Evolutionary conservation across 2,797 vertebrate species (phyloP).

Genomic region (Tachyglossus aculeatus): DNA sequence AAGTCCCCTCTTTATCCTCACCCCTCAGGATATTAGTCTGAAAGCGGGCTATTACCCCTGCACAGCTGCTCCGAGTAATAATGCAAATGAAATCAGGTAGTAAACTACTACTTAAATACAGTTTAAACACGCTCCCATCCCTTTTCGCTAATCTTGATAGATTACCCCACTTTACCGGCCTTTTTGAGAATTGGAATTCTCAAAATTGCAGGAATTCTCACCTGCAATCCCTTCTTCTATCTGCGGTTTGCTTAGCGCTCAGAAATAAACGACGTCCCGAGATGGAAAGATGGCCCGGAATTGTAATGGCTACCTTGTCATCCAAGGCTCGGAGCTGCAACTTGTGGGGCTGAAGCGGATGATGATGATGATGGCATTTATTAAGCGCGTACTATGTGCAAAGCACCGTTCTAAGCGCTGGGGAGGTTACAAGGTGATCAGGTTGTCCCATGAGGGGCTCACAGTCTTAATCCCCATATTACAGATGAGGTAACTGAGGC

Average conservation of each 20-base stretch:
- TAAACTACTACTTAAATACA: conserved; percentile 30
- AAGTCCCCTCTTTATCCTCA: conserved; percentile 32
- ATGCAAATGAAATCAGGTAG: conserved; percentile 37
- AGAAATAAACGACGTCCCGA: conserved; percentile 14
- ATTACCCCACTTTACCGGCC: conserved; percentile 9
- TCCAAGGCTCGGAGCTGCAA: too few relatives aligned
- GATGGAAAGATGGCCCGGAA: conserved; percentile 10
- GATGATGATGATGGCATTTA: too few relatives aligned
- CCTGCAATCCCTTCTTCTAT: conserved; percentile 7
- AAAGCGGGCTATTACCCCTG: conserved; percentile 35
- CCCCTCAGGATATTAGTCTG: conserved; percentile 4
- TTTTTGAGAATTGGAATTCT: background rate
- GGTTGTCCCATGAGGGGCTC: too few relatives aligned
- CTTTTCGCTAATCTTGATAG: conserved; percentile 30
- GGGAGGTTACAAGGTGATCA: too few relatives aligned
- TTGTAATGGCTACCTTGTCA: background rate
- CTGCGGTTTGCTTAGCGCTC: conserved; percentile 22
- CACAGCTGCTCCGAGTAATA: conserved; percentile 30
- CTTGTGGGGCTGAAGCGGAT: too few relatives aligned
- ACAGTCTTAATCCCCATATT: too few relatives aligned
- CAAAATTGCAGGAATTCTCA: too few relatives aligned
- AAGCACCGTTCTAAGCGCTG: too few relatives aligned
- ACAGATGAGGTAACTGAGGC: too few relatives aligned
- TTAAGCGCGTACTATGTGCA: too few relatives aligned
- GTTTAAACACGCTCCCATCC: conserved; percentile 12